Evolutionary conservation across 64 coral and sea anemone species (phyloP), one percentile per base, ranked within the genome.

Genomic region (Platygyra sinensis): DNA sequence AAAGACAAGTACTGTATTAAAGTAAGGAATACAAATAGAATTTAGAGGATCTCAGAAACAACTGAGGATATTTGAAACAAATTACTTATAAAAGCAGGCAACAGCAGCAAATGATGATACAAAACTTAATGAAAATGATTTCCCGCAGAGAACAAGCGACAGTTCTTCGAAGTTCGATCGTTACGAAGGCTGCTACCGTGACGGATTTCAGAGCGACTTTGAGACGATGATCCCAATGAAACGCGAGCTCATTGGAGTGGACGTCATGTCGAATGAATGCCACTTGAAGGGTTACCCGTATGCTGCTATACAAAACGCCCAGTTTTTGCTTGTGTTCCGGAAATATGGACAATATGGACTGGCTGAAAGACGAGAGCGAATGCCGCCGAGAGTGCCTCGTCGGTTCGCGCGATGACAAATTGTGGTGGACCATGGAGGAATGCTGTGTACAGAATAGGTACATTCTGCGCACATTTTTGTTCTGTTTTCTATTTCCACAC

Each of bases 311-410:
- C 89, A 79, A 69, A 57, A 82, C 15, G 89, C 62, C 25, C 72
- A 51, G 78, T 90, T 80, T n/a, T 67, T 90, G 89, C 65, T 82
- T 72, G 77, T 90, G 89, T 18, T 60, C 78, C 78, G 15, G 2
- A 52, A 80, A 9, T 17, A 20, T 31, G 20, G 78, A 29, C 27
- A 25, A 27, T 80, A 80, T 30, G 78, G 52, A 32, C 6, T 52
- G 52, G 78, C 78, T 18, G 78, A 80, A n/a, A 16, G 54, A 80
- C 28, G 51, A 80, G 18, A 80, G 52, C 52, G 50, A 80, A 18
- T 80, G 78, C 14, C 15, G 57, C 3, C 32, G 52, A n/a, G 12
- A 57, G 28, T 80, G 54, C 30, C 51, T 25, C 2, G 52, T 25
- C 15, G 78, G 51, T 3, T 80, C 78, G 1, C 52, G 3, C 5